These are phyloP conservation scores for Eristalis arbustorum DNA, from an alignment of 2,888 invertebrate genomes.

Conservation along the genomic window DNA sequence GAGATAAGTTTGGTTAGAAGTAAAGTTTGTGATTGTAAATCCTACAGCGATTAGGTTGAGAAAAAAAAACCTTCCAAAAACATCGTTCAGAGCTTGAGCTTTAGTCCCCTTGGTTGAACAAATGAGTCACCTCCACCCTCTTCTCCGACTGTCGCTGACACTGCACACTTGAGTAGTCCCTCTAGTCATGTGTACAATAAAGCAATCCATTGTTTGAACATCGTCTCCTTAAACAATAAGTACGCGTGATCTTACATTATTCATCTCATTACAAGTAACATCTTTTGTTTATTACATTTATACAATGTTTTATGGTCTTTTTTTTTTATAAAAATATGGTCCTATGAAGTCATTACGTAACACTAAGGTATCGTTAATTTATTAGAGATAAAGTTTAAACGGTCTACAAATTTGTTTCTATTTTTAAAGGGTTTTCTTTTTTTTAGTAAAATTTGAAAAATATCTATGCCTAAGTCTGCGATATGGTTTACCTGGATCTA, in stretches of 20 bases:
- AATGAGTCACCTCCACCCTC: no score
- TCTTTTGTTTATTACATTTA: background rate
- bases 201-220: background rate
- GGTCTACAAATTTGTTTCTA: conserved; percentile 19
- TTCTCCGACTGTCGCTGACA: background rate
- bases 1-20: background rate
- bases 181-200: background rate
- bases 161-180: background rate
- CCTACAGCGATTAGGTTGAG: no score
- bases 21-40: no score
- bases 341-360: conserved; percentile 57
- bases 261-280: background rate
- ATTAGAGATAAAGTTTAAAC: conserved; percentile 20
- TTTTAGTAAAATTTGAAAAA: conserved; percentile 47
- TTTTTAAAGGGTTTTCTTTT: background rate
- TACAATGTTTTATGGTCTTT: conserved; percentile 49
- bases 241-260: background rate
- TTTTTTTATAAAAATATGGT: conserved; percentile 70
- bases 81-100: no score
- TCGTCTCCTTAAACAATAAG: background rate
- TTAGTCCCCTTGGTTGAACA: no score
- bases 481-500: conserved; percentile 68
- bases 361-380: conserved; percentile 5
- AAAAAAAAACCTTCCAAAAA: no score
- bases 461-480: conserved; percentile 47